Base-by-base conservation (phyloP, 2,113 vertebrate genomes). In the Grus americana region DNA sequence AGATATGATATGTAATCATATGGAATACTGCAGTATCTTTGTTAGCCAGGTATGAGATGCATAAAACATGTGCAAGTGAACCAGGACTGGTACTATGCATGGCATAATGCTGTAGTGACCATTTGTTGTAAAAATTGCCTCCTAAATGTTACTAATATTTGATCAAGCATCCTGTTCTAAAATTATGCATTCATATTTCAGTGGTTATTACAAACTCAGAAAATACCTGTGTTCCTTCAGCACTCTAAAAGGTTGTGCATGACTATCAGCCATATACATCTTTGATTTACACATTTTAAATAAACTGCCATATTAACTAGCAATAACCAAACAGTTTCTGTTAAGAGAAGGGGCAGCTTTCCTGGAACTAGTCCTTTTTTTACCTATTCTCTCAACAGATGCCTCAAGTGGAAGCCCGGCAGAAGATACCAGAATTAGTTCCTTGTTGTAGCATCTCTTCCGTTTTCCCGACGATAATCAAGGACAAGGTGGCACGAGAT, bases 351-450 rank as follows among this genome's bases (percentile, higher is more conserved):
- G 12, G 71, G 49, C 15, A 82, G 86, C 40, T 57, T 95, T 85
- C 36, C 71, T 91, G 18, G 23, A 95, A 83, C 78, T 82, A 79
- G 57, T 75, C 59, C 15, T 80, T 75, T 90, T 90, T 84, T 55
- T 29, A 49, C n/a, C 23, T 87, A 65, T 89, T 87, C 81, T 66
- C 68, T 85, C 78, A 93, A 72, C 29, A 90, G 66, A 92, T 58
- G 57, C 46, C 54, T 85, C 36, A 90, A 92, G 62, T 92, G 38
- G 49, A 96, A 85, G 62, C 26, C 75, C 73, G 29, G 79, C 67
- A 92, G 90, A 94, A 83, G 79, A 65, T 40, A 92, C 65, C 52
- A 90, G 86, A 57, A 95, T 76, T 72, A 87, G 79, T 76, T 83
- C 79, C 94, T 95, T 22, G 44, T 58, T 74, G 5, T 54, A 94